Evolutionary conservation across 2,888 invertebrate species (phyloP), one percentile per base, ranked within the genome.

Genomic region (Dione vanillae): DNA sequence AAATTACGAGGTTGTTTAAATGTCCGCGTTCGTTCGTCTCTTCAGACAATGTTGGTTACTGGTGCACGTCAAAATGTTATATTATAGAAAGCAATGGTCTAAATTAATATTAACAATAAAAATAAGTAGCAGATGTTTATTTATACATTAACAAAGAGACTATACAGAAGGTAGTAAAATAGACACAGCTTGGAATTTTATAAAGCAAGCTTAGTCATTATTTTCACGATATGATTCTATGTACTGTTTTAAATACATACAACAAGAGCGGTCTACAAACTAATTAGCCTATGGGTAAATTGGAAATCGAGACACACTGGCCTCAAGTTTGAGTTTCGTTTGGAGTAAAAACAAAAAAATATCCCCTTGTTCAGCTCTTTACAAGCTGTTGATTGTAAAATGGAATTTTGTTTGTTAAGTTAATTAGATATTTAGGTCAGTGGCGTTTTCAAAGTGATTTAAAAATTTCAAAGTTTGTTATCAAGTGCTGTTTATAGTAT

Each of bases 401-500:
- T 8, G n/a, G 11, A 54, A 16, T 37, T 54, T 37, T 6, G n/a
- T 37, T 54, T 37, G n/a, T 54, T 37, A 9, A 14, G 20, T 27
- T 61, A 43, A 14, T 43, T 27, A 49, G 11, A 19, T 1, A 40
- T 58, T 16, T 61, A n/a, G n/a, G 9, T 61, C 27, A n/a, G n/a
- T n/a, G 2, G 49, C 45, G 52, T 49, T n/a, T 37, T 19, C 52
- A 45, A 59, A 40, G 52, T 37, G 41, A 20, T 67, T 45, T 47
- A 51, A n/a, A 45, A 52, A 43, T 65, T 52, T 61, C 40, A 66
- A 52, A 54, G 41, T 27, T 67, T 61, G 61, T 35, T 43, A 70
- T 66, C 66, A 45, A 45, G 66, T 66, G 59, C 47, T 62, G 66
- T 66, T 56, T 47, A 61, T 70, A 61, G 41, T 59, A 61, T 62